Evolutionary conservation across 2,113 vertebrate genomes (phyloP).

Genomic region (Nothobranchius kuhntae): DNA sequence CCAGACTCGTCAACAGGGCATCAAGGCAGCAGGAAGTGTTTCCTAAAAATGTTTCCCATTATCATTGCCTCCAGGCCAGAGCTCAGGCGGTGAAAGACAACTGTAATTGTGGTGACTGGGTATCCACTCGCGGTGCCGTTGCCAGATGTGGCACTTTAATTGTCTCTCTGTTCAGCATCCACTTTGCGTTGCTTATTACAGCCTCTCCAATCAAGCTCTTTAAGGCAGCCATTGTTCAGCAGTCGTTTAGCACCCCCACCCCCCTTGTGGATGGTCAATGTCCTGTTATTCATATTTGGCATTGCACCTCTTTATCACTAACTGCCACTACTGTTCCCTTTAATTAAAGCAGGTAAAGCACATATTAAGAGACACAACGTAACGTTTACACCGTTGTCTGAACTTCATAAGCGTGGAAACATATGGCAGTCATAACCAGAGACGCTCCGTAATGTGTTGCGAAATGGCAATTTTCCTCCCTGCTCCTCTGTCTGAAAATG

Average conservation of each 20-base stretch:
- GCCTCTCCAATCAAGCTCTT: slow-evolving; percentile 38
- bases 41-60: slow-evolving; percentile 22
- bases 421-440: slow-evolving; percentile 22
- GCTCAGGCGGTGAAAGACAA: slow-evolving; percentile 25
- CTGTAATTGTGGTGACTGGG: slow-evolving; percentile 31
- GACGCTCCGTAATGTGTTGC: slow-evolving; percentile 21
- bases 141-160: slow-evolving; percentile 62
- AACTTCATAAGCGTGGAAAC: slow-evolving; percentile 33
- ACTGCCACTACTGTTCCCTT: slow-evolving; percentile 12
- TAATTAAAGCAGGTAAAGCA: slow-evolving; percentile 54
- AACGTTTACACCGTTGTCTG: slow-evolving; percentile 13
- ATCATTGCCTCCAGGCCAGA: neutral
- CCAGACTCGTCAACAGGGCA: neutral
- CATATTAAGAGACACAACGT: slow-evolving; percentile 38
- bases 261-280: slow-evolving; percentile 42
- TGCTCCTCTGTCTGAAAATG: slow-evolving; percentile 20
- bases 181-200: slow-evolving; percentile 54
- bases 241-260: slow-evolving; percentile 44
- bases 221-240: slow-evolving; percentile 36
- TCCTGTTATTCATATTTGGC: slow-evolving; percentile 51
- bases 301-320: slow-evolving; percentile 49
- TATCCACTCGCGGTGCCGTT: slow-evolving; percentile 4
- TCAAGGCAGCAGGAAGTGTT: slow-evolving; percentile 12
- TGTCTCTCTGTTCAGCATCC: slow-evolving; percentile 50
- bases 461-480: slow-evolving; percentile 38